Evolutionary conservation across 2,797 vertebrate species (phyloP).

Genomic region (Choloepus didactylus): DNA sequence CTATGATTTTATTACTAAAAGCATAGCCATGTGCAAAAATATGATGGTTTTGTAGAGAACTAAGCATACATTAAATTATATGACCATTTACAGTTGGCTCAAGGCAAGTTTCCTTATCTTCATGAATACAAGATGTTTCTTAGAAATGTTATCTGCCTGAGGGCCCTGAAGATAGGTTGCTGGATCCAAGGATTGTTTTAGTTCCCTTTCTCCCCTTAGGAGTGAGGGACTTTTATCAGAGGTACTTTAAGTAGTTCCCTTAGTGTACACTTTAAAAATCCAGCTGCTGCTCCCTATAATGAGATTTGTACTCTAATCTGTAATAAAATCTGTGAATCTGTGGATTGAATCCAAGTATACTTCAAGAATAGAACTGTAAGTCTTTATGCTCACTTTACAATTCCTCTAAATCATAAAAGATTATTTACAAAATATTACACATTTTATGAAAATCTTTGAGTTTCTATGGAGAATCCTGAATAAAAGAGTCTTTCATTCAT

Average conservation of each 20-base stretch:
- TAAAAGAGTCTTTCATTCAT: not conserved
- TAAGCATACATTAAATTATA: constrained; percentile 30
- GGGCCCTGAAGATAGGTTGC: not conserved
- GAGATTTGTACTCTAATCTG: not conserved
- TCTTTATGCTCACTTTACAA: not conserved
- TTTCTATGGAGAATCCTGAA: too few relatives aligned
- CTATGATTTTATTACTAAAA: constrained; percentile 43
- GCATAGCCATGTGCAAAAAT: constrained; percentile 1
- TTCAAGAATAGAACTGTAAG: not conserved
- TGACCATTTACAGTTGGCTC: constrained; percentile 8
- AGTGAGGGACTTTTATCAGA: not conserved
- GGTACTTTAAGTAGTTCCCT: not conserved
- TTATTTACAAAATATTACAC: not conserved
- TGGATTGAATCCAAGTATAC: not conserved
- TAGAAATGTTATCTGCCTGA: constrained; percentile 25
- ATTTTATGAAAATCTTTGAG: not conserved
- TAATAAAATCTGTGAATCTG: not conserved
- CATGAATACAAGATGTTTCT: constrained; percentile 36
- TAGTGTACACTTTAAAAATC: not conserved
- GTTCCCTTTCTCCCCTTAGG: not conserved
- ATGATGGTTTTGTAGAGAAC: not conserved
- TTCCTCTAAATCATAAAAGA: not conserved
- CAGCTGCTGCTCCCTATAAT: not conserved
- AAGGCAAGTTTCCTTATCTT: constrained; percentile 48
- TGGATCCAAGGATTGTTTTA: constrained; percentile 40